phyloP scores from a whole-genome alignment of 2,888 invertebrate species.

The Agapetus fuscipes region DNA sequence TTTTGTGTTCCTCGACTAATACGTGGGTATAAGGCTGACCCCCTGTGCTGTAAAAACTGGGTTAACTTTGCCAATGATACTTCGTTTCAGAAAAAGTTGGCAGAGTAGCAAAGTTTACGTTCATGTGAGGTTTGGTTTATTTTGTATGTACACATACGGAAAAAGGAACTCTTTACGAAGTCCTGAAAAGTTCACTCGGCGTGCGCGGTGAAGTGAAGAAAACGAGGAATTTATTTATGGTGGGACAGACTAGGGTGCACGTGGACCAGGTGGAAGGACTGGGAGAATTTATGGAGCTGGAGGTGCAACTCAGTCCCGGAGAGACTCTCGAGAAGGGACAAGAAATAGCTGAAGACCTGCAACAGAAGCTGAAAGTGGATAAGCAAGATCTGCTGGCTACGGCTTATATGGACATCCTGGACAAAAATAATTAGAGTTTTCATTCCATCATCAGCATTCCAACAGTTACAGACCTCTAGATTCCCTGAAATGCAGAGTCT shows the following conservation, averaged over 20 bases:
- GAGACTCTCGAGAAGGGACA: constrained; percentile 61
- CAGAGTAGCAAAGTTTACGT: too few species aligned
- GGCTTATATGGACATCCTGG: constrained; percentile 70
- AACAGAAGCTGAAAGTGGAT: constrained; percentile 53
- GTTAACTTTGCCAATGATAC: too few species aligned
- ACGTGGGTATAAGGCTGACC: too few species aligned
- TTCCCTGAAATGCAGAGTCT: too few species aligned
- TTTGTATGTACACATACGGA: too few species aligned
- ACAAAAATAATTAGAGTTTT: too few species aligned
- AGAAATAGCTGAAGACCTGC: constrained; percentile 57
- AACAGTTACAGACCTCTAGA: too few species aligned
- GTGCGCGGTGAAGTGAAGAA: constrained; percentile 66
- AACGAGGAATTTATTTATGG: constrained; percentile 59
- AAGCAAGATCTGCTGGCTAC: constrained; percentile 56
- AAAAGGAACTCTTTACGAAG: constrained; percentile 7
- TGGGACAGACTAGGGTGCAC: constrained; percentile 79
- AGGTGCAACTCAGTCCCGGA: constrained; percentile 61
- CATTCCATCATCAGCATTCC: too few species aligned
- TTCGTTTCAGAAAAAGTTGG: too few species aligned
- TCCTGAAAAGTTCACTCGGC: constrained; percentile 50
- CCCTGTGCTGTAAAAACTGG: too few species aligned
- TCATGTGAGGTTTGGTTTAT: too few species aligned
- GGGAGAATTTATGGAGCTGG: constrained; percentile 77
- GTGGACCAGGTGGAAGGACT: constrained; percentile 73
- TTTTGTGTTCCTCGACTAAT: too few species aligned